Percentiles rank a stretch among this genome's conserved stretches.
These are phyloP conservation scores for Heliconius ismenius DNA, from an alignment of 2,888 invertebrate species.

Conservation along the genomic window DNA sequence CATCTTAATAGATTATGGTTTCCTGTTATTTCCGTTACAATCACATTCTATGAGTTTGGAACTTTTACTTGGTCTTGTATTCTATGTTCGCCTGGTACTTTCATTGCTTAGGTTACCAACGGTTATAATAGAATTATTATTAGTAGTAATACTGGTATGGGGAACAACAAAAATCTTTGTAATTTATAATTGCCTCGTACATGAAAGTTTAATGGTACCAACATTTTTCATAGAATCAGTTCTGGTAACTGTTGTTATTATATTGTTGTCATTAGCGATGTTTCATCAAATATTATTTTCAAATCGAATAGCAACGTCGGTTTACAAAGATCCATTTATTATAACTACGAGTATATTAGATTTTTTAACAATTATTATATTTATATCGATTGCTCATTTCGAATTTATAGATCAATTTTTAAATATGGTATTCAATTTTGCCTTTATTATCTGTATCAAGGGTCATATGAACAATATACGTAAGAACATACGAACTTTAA, in stretches of 20 bases:
- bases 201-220: not conserved
- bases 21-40: not conserved
- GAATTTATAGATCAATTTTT: not conserved
- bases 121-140: not conserved
- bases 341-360: not conserved
- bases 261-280: slow-evolving; percentile 11
- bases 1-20: not conserved
- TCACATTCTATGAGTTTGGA: not conserved
- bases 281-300: not conserved
- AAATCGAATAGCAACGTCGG: not conserved
- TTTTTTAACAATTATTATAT: not conserved
- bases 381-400: not conserved
- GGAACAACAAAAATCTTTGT: not conserved
- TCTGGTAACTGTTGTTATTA: not conserved
- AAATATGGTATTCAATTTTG: not conserved
- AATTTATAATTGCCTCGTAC: not conserved
- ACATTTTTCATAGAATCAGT: not conserved
- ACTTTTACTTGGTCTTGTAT: not conserved
- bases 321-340: not conserved
- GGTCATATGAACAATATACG: slow-evolving; percentile 7
- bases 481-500: not conserved
- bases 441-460: not conserved
- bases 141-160: not conserved
- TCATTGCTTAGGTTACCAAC: not conserved
- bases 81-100: not conserved